Conservation (phyloP, 2,888 invertebrate species). For the Polyommatus iphigenia region DNA sequence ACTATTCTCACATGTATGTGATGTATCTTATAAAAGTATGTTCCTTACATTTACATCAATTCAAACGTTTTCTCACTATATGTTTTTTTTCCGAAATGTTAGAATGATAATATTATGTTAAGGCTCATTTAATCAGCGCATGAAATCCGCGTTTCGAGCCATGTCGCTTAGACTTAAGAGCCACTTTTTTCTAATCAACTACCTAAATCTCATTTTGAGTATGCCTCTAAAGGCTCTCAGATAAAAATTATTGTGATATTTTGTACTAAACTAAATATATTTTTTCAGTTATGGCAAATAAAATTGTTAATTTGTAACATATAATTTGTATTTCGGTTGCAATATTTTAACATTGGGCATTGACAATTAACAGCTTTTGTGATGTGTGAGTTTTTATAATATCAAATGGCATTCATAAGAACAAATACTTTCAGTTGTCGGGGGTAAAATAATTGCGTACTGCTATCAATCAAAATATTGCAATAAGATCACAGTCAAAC, state of each 20-base stretch:
- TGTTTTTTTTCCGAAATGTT: not conserved
- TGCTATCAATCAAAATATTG: not conserved
- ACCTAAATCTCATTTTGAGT: not conserved
- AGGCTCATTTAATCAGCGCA: not conserved
- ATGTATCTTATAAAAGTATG: conserved; percentile 22
- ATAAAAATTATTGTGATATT: not conserved
- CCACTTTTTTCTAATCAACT: not conserved
- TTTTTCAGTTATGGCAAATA: not conserved
- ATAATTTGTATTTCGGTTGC: not conserved
- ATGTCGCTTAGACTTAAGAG: not conserved
- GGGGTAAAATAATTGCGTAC: not conserved
- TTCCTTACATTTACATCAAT: not conserved
- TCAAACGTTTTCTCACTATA: not conserved
- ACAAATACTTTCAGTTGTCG: not conserved
- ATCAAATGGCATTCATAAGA: not conserved
- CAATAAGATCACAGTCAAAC: conserved; percentile 4
- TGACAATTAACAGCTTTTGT: not conserved
- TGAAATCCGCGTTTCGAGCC: not conserved
- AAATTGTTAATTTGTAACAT: not conserved
- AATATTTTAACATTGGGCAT: not conserved
- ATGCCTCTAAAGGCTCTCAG: not conserved
- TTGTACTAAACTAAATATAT: conserved; percentile 3
- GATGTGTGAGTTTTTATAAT: not conserved
- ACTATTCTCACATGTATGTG: conserved; percentile 13
- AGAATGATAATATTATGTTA: not conserved